phyloP scores from a whole-genome alignment of 2,888 invertebrate genomes.

The Buathra laborator region DNA sequence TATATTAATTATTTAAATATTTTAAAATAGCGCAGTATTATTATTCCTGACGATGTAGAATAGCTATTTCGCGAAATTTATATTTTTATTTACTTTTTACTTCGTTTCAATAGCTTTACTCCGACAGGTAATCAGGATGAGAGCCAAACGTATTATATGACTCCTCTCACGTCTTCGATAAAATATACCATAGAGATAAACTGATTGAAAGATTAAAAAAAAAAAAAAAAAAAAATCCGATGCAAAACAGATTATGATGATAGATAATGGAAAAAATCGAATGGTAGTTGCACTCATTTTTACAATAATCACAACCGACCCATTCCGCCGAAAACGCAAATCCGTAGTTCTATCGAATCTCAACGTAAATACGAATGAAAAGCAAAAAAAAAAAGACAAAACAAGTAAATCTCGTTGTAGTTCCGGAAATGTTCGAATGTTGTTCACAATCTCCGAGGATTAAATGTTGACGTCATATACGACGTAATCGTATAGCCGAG shows the following conservation, averaged over 20 bases:
- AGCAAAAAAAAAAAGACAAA: constrained; percentile 24
- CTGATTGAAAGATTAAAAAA: constrained; percentile 13
- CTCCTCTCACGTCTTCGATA: constrained; percentile 54
- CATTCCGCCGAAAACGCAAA: constrained; percentile 25
- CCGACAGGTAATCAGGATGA: constrained; percentile 26
- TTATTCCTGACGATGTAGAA: constrained; percentile 35
- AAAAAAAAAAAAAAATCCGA: constrained; percentile 30
- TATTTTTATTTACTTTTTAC: constrained; percentile 4
- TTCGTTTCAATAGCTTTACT: constrained; percentile 38
- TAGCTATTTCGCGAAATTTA: constrained; percentile 16
- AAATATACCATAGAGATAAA: constrained; percentile 56
- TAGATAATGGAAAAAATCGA: constrained; percentile 49
- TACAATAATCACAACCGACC: constrained; percentile 60
- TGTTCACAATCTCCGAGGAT: constrained; percentile 42
- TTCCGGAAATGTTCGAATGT: constrained; percentile 44
- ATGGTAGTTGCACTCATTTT: constrained; percentile 64
- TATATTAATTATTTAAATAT: constrained; percentile 54
- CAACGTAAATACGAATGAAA: constrained; percentile 45
- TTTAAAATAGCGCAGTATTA: constrained; percentile 64
- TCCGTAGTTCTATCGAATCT: constrained; percentile 43
- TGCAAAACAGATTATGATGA: constrained; percentile 42
- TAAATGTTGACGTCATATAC: constrained; percentile 44
- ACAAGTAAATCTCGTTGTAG: constrained; percentile 38
- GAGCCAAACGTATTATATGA: constrained; percentile 48
- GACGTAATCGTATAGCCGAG: constrained; percentile 37